Percentiles rank a stretch among this genome's conserved stretches.
phyloP scores from a whole-genome alignment of 2,113 vertebrate species.

The Micronycteris hirsuta region DNA sequence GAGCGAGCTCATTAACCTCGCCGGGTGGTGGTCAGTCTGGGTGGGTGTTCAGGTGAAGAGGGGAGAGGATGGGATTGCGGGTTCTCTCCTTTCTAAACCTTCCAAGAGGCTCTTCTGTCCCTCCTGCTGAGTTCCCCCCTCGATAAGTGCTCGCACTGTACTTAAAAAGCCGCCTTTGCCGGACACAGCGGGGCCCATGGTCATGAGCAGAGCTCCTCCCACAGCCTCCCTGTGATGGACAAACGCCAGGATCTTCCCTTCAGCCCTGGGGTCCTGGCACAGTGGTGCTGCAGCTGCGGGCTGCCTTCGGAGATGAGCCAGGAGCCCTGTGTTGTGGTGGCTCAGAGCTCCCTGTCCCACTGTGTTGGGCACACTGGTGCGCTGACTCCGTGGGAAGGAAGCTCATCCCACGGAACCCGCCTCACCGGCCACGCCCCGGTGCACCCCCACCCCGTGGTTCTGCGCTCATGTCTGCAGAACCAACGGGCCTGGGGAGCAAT shows the following conservation, averaged over 20 bases:
- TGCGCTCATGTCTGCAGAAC: not conserved
- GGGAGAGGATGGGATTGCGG: not conserved
- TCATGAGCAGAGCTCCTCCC: conserved; percentile 38
- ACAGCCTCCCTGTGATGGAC: too few species aligned
- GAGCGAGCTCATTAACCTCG: too few species aligned
- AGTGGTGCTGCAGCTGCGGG: too few species aligned
- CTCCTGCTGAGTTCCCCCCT: not conserved
- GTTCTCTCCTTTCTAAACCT: not conserved
- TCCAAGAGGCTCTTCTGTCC: not conserved
- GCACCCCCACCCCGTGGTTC: not conserved
- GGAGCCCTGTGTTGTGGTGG: too few species aligned
- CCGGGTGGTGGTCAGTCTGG: not conserved
- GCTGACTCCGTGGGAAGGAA: too few species aligned
- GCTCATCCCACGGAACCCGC: not conserved
- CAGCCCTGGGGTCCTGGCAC: too few species aligned
- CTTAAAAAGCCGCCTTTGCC: not conserved
- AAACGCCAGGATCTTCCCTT: too few species aligned
- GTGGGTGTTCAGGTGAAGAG: not conserved
- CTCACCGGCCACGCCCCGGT: not conserved
- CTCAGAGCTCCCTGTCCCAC: too few species aligned
- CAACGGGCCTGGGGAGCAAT: not conserved
- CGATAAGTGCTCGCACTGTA: not conserved
- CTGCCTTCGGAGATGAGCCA: too few species aligned
- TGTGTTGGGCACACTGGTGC: too few species aligned
- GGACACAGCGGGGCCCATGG: not conserved